Base-by-base conservation (phyloP, 2,888 invertebrate species). In the Agriopis aurantiaria region DNA sequence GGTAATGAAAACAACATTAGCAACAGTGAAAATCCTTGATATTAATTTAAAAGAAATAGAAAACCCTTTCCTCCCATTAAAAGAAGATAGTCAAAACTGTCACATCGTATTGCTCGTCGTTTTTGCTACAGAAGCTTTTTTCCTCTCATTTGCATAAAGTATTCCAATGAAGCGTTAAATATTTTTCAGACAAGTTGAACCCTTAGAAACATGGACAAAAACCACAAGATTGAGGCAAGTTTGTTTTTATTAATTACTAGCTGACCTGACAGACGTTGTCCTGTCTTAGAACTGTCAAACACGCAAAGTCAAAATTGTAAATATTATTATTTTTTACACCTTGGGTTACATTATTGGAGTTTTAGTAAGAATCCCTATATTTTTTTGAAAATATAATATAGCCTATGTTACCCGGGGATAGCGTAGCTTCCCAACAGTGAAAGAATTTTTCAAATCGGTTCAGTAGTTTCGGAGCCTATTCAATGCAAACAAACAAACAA, bases 101-200 rank as follows among this genome's bases (percentile, higher is more conserved):
- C 92, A 86, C 79, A 80, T 82, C 80, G 61, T 55, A n/a, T 66
- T 66, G 51, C 77, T 89, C 83, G 74, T 76, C 77, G 73, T 77
- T 71, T 76, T 74, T 78, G 73, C 75, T 79, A 74, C 78, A 78
- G 80, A 57, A 80, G 77, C 75, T 75, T 77, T n/a, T 83, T 84
- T 81, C 75, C 71, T 74, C 77, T 85, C 74, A 89, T 92, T 92
- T 86, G 79, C 91, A 91, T 91, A 80, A 75, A 56, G 55, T 52
- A 65, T 78, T 70, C 76, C 69, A 73, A 73, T 72, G 74, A 77
- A 78, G 76, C 77, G 76, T 78, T 60, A 59, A 74, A 58, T 23
- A 72, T 76, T 76, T 72, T 75, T 77, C 56, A 75, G 73, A 77
- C 74, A 72, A 75, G 68, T 58, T 49, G 56, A 69, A 53, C 57